These are phyloP conservation scores for Bubo blakistoni DNA, from an alignment of 2,113 vertebrate genomes.

Conservation along the genomic window DNA sequence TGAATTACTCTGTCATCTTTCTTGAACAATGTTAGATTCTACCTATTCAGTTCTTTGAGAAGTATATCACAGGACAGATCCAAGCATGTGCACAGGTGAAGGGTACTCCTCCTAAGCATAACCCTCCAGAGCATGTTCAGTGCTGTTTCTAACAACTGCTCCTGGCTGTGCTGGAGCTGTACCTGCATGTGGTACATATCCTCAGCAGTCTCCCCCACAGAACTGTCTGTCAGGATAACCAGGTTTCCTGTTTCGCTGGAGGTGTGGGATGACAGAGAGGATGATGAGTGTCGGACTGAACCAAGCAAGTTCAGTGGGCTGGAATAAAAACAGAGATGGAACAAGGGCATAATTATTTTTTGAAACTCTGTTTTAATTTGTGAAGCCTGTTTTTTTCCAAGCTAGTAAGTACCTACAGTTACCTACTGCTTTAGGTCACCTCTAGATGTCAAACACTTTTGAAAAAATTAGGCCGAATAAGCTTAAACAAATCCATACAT, in stretches of 20 bases:
- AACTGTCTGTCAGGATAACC: conserved; percentile 85
- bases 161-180: background rate
- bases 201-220: conserved; percentile 86
- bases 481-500: background rate
- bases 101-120: background rate
- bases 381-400: background rate
- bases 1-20: background rate
- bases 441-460: background rate
- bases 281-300: conserved; percentile 90
- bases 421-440: background rate
- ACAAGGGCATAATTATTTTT: background rate
- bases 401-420: background rate
- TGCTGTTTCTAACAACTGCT: background rate
- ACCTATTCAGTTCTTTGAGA: background rate
- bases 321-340: conserved; percentile 54
- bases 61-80: background rate
- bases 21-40: background rate
- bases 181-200: conserved; percentile 94
- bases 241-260: conserved; percentile 92
- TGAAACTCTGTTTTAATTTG: background rate
- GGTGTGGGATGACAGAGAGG: conserved; percentile 92
- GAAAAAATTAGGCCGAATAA: background rate
- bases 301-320: conserved; percentile 91
- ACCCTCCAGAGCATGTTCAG: background rate
- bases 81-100: background rate